A percentile compares a stretch with the other conserved stretches of the same genome.
Conservation (phyloP, 2,888 invertebrate genomes). For the Julus scandinavius region DNA sequence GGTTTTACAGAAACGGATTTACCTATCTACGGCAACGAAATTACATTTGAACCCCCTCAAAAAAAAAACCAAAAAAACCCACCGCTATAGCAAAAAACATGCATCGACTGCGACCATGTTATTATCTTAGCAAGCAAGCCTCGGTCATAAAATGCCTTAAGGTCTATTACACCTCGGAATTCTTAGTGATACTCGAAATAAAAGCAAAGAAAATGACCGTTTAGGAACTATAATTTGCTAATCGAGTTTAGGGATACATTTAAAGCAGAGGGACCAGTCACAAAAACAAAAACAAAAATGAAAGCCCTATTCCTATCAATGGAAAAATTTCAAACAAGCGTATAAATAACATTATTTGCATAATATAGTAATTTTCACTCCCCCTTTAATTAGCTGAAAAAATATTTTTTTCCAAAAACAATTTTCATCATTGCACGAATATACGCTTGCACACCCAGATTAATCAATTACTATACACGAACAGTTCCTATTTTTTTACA, state of each 20-base stretch:
- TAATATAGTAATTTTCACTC: too few species aligned
- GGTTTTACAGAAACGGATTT: neutral
- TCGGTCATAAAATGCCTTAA: neutral
- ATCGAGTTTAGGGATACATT: neutral
- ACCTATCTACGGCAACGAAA: neutral
- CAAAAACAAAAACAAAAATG: neutral
- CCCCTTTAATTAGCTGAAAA: too few species aligned
- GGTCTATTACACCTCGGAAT: constrained; percentile 7
- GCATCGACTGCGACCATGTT: neutral
- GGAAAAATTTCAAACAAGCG: too few species aligned
- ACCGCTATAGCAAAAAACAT: neutral
- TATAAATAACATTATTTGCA: too few species aligned
- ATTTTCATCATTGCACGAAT: too few species aligned
- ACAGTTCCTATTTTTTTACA: too few species aligned
- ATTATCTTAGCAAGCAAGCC: constrained; percentile 6
- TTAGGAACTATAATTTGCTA: constrained; percentile 24
- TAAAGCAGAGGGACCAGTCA: neutral
- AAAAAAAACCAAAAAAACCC: too few species aligned
- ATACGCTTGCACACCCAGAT: too few species aligned
- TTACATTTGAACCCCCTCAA: neutral
- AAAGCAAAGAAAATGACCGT: constrained; percentile 15
- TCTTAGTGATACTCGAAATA: constrained; percentile 7
- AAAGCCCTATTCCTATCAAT: neutral
- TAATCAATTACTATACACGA: too few species aligned
- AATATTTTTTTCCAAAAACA: too few species aligned